Base-by-base conservation (phyloP, 2,113 vertebrate species). In the Anser cygnoides region DNA sequence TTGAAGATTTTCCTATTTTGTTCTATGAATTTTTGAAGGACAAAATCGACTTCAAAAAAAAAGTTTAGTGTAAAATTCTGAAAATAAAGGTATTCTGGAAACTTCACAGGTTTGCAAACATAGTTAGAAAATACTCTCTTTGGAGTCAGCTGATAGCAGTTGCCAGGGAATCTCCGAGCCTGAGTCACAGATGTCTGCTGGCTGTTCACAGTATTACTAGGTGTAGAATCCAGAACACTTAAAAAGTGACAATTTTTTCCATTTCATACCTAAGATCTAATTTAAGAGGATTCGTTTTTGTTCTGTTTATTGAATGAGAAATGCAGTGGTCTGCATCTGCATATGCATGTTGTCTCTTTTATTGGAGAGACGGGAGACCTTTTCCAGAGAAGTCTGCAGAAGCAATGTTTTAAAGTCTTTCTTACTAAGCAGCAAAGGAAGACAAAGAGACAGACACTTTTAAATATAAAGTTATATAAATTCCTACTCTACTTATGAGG, bases 111-210 rank as follows among this genome's bases (percentile, higher is more conserved):
- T 46, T 58, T 79, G 68, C 74, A 85, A 85, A 76, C 31, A 61
- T 6, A 39, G 4, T 58, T 52, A 62, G 55, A 87, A 84, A 84
- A 84, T 74, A 87, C 6, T 62, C 66, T 57, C 2, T 1, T 70
- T 39, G 31, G 49, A 70, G 55, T 35, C 66, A 59, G 25, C 28
- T 35, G 49, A 84, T 20, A 4, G 0, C 35, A 21, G 52, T 35
- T 58, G 62, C 55, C 71, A 71, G 37, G 14, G 23, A 65, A 15
- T 37, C 68, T 74, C 29, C 57, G 52, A 58, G 28, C 28, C 23
- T 29, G n/a, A 63, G 14, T 8, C 0, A 3, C 0, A 1, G 10
- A 15, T 58, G 41, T 52, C 33, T 84, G 50, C 50, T 70, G 62
- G 55, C 35, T 75, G 0, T 49, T 84, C 43, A 37, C 17, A 4